A percentile compares a stretch with the other conserved stretches of the same genome.
phyloP scores from a whole-genome alignment of 2,888 invertebrate genomes.

The Nephrotoma guestfalica region DNA sequence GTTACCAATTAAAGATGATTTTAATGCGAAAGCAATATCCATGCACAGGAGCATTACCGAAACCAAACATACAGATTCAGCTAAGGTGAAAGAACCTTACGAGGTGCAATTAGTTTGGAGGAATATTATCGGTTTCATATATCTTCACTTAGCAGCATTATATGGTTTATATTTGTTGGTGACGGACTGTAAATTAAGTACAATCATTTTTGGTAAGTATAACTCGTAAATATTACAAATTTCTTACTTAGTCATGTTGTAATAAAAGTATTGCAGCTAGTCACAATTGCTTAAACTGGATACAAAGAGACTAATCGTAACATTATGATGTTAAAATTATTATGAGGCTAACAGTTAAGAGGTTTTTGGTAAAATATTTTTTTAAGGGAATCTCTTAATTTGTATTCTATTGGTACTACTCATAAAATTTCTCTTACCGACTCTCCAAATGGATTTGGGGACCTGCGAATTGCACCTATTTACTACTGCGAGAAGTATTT shows the following conservation, averaged over 20 bases:
- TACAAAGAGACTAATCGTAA: no score
- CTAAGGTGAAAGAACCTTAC: slow-evolving; percentile 16
- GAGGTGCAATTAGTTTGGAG: slow-evolving; percentile 65
- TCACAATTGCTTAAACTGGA: neutral
- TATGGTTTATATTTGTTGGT: slow-evolving; percentile 38
- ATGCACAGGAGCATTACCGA: neutral
- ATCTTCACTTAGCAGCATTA: slow-evolving; percentile 49
- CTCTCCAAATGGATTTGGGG: no score
- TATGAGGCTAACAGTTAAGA: no score
- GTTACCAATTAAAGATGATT: neutral
- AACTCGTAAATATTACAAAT: neutral
- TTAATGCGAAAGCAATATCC: neutral
- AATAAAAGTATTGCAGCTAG: neutral
- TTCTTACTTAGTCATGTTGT: neutral
- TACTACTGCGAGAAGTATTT: no score
- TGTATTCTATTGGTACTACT: no score
- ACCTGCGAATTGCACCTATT: no score
- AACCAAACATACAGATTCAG: neutral
- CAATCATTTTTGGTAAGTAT: neutral
- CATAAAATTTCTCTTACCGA: no score
- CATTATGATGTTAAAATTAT: no score
- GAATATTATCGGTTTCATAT: slow-evolving; percentile 57
- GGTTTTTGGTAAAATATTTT: no score
- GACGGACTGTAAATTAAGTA: neutral
- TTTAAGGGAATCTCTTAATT: no score